These are phyloP conservation scores for Latheticus oryzae DNA, from an alignment of 2,888 invertebrate species.

Conservation along the genomic window DNA sequence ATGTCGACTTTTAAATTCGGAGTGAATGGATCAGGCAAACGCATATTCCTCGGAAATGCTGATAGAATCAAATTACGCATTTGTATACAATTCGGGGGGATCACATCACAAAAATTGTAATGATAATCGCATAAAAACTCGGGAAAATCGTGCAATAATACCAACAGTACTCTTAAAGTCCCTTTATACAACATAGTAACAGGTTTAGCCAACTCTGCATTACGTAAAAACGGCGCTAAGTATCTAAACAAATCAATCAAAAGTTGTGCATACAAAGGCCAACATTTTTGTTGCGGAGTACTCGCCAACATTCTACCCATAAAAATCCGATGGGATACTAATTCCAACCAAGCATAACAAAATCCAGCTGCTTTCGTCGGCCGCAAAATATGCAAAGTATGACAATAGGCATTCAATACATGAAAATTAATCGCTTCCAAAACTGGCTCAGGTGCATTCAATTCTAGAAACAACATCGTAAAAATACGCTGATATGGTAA, in stretches of 20 bases:
- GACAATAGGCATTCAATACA: constrained; percentile 95
- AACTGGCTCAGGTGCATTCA: constrained; percentile 93
- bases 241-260: constrained; percentile 96
- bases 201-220: constrained; percentile 95
- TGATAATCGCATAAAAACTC: constrained; percentile 99
- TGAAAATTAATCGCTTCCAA: constrained; percentile 95
- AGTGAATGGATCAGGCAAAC: constrained; percentile 98
- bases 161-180: constrained; percentile 92
- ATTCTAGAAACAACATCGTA: constrained; percentile 95
- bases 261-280: constrained; percentile 97
- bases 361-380: constrained; percentile 96
- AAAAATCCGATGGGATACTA: constrained; percentile 96
- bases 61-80: constrained; percentile 98
- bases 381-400: constrained; percentile 91
- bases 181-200: constrained; percentile 96
- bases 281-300: constrained; percentile 93
- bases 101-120: constrained; percentile 98
- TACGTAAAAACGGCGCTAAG: constrained; percentile 95
- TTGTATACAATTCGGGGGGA: constrained; percentile 98
- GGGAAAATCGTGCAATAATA: constrained; percentile 97
- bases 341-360: constrained; percentile 97
- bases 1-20: constrained; percentile 95
- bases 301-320: constrained; percentile 92
- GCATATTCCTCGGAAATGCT: constrained; percentile 98
- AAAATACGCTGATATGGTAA: constrained; percentile 97